Evolutionary conservation across 2,888 invertebrate genomes (phyloP).

Genomic region (Oscheius sp.): DNA sequence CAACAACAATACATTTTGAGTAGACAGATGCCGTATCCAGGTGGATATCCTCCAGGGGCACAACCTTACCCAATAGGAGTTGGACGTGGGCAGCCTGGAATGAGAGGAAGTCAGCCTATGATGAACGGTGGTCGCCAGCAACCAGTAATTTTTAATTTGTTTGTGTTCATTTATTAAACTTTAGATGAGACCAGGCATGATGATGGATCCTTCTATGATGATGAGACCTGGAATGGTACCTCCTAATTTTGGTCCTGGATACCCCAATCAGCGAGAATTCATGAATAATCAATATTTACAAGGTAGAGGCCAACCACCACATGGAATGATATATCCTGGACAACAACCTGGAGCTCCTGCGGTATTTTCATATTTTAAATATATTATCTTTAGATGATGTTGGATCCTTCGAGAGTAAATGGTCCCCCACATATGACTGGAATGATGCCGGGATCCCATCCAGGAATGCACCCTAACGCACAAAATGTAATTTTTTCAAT

Average conservation of each 20-base stretch:
- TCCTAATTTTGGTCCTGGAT: not conserved
- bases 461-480: constrained; percentile 27
- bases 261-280: constrained; percentile 20
- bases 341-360: constrained; percentile 7
- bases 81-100: constrained; percentile 28
- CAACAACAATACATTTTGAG: constrained; percentile 2
- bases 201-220: constrained; percentile 32
- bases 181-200: constrained; percentile 21
- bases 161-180: not conserved
- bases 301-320: constrained; percentile 33
- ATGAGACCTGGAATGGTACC: not conserved
- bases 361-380: not conserved
- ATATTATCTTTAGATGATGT: constrained; percentile 40
- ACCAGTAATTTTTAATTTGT: not conserved
- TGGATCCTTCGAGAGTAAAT: constrained; percentile 20
- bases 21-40: constrained; percentile 6
- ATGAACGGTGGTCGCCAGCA: constrained; percentile 37
- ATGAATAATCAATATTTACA: constrained; percentile 27
- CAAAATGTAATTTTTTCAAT: constrained; percentile 5
- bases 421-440: constrained; percentile 4
- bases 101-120: constrained; percentile 34
- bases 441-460: constrained; percentile 14
- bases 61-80: not conserved
- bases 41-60: constrained; percentile 1
- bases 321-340: constrained; percentile 38